A percentile compares a stretch with the other conserved stretches of the same genome.
These are phyloP conservation scores for Prosapia bicincta DNA, from an alignment of 2,888 invertebrate genomes.

Conservation along the genomic window DNA sequence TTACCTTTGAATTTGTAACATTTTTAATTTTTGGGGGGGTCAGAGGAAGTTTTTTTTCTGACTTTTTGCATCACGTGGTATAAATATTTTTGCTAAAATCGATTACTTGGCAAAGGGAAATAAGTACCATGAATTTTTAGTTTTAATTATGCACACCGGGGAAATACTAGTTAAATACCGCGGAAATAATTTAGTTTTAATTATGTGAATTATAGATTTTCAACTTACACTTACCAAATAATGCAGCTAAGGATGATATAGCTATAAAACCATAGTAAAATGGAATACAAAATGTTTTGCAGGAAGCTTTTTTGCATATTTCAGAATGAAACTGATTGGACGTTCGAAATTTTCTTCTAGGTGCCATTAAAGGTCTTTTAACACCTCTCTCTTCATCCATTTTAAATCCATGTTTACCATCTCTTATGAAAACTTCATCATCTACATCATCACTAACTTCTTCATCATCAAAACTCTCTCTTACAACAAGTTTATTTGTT, in stretches of 20 bases:
- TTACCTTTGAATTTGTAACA: too few species aligned
- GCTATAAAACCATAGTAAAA: constrained; percentile 63
- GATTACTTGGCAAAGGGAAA: too few species aligned
- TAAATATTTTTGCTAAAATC: too few species aligned
- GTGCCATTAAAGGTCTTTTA: constrained; percentile 70
- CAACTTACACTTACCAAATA: constrained; percentile 54
- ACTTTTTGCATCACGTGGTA: too few species aligned
- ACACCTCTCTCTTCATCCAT: constrained; percentile 64
- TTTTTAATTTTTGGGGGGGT: too few species aligned
- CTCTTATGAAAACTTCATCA: constrained; percentile 72
- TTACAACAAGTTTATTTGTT: constrained; percentile 56
- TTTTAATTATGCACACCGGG: too few species aligned
- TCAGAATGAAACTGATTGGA: constrained; percentile 40
- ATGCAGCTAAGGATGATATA: constrained; percentile 48
- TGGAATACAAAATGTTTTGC: constrained; percentile 52
- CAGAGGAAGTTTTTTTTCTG: too few species aligned
- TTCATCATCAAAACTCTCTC: constrained; percentile 64
- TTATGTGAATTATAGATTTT: too few species aligned
- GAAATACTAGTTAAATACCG: too few species aligned
- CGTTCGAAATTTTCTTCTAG: constrained; percentile 57
- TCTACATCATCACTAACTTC: constrained; percentile 71
- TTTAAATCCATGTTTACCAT: constrained; percentile 63
- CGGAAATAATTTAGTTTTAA: too few species aligned
- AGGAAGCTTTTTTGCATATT: constrained; percentile 28
- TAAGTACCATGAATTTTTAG: too few species aligned